Conservation (phyloP, 1,140 invertebrate species). For the Aplysia californica region DNA sequence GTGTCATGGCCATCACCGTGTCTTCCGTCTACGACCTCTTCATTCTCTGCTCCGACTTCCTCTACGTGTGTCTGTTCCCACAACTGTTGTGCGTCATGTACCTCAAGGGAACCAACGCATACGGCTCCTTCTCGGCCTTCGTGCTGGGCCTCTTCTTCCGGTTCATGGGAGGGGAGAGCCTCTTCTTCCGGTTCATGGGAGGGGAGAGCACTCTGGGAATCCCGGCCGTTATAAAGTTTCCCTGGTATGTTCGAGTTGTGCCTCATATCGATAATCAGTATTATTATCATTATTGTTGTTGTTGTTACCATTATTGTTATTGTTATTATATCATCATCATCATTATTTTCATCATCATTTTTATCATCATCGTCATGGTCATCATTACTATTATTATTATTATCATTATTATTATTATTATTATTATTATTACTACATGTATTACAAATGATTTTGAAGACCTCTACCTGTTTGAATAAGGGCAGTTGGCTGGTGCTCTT, state of each 20-base stretch:
- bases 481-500: too few relatives aligned
- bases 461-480: too few relatives aligned
- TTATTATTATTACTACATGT: too few relatives aligned
- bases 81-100: constrained; percentile 97
- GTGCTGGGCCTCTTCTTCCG: constrained; percentile 88
- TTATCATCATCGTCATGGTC: too few relatives aligned
- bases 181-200: constrained; percentile 85
- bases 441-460: too few relatives aligned
- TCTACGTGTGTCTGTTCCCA: constrained; percentile 97
- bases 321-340: too few relatives aligned
- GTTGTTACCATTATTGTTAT: too few relatives aligned
- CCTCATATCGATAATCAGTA: too few relatives aligned
- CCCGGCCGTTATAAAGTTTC: constrained; percentile 69
- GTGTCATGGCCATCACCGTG: constrained; percentile 93
- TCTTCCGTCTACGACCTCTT: constrained; percentile 96
- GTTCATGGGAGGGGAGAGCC: constrained; percentile 86
- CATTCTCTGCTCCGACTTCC: constrained; percentile 94
- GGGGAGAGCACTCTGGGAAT: constrained; percentile 89
- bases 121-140: constrained; percentile 88
- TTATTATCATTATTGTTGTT: too few relatives aligned
- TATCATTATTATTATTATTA: too few relatives aligned
- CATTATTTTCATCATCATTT: too few relatives aligned
- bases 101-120: constrained; percentile 79
- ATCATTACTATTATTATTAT: too few relatives aligned
- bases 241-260: constrained; percentile 16